Evolutionary conservation across 2,113 vertebrate genomes (phyloP), one percentile per base, ranked within the genome.

Genomic region (Crotophaga sulcirostris): DNA sequence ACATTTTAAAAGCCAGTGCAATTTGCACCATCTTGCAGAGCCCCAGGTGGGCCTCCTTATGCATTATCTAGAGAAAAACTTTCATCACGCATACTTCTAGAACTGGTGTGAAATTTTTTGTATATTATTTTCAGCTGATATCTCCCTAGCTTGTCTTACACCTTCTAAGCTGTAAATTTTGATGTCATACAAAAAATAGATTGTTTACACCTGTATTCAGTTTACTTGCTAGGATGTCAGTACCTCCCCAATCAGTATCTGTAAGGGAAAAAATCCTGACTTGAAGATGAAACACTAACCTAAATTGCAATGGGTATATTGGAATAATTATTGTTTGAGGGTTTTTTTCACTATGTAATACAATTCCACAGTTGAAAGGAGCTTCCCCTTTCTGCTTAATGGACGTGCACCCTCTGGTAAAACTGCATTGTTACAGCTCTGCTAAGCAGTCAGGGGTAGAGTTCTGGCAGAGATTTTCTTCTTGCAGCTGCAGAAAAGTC

Each of bases 1-100:
- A 17, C 84, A 94, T 96, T 92, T 91, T 73, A 84, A 93, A 96
- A 89, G 59, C 89, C 81, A 84, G 17, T 34, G 55, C 58, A 90
- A 45, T 63, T 74, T 81, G n/a, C 56, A 96, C n/a, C 54, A 91
- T 47, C 13, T 20, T 89, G 28, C 87, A 85, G 34, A 38, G n/a
- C 84, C 21, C 44, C 42, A 64, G 12, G 70, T 70, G 89, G 54
- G 92, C 17, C 13, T 69, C 23, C 38, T 58, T 60, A 44, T 84
- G 13, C 3, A 7, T 78, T 85, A 24, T 33, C n/a, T 13, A 40
- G 45, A 96, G 58, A 84, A 80, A 79, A 66, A 10, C 13, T 67
- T 90, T 84, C 52, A 64, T 19, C 19, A 21, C 4, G 2, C 17
- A 55, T 33, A 64, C 0, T 29, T 94, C n/a, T 38, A 11, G 66